Conservation (phyloP, 2,888 invertebrate genomes). For the Thumatha senex region DNA sequence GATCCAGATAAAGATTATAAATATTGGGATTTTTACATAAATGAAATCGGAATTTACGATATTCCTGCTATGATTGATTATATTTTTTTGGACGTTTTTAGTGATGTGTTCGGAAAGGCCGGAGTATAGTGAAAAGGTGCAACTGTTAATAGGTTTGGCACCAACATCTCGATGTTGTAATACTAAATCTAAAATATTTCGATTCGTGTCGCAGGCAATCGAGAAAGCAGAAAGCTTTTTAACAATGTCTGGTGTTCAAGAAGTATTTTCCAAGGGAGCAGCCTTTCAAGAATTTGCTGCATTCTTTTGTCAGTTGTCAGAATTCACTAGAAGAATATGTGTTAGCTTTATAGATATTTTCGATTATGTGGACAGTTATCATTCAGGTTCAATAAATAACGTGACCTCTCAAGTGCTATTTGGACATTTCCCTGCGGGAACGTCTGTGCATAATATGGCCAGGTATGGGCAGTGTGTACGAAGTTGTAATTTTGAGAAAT, state of each 20-base stretch:
- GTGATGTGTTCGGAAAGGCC: slow-evolving; percentile 86
- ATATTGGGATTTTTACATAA: slow-evolving; percentile 66
- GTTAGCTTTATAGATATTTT: slow-evolving; percentile 34
- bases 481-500: slow-evolving; percentile 52
- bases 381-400: slow-evolving; percentile 56
- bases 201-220: slow-evolving; percentile 29
- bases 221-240: slow-evolving; percentile 38
- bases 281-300: slow-evolving; percentile 50
- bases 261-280: slow-evolving; percentile 56
- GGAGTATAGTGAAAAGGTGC: slow-evolving; percentile 85
- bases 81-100: slow-evolving; percentile 58
- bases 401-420: slow-evolving; percentile 47
- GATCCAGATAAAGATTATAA: slow-evolving; percentile 50
- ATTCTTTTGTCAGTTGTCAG: slow-evolving; percentile 52
- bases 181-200: slow-evolving; percentile 76
- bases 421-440: slow-evolving; percentile 53
- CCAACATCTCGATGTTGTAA: slow-evolving; percentile 82
- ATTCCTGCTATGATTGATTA: slow-evolving; percentile 85
- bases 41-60: slow-evolving; percentile 83
- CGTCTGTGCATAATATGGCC: slow-evolving; percentile 49
- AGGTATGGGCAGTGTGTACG: slow-evolving; percentile 59
- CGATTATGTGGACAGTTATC: slow-evolving; percentile 44
- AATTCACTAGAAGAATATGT: slow-evolving; percentile 45
- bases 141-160: slow-evolving; percentile 84
- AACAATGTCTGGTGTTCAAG: slow-evolving; percentile 40